A percentile compares a stretch with the other conserved stretches of the same genome.
Conservation (phyloP, 2,888 invertebrate genomes). For the Cylindroiulus punctatus region DNA sequence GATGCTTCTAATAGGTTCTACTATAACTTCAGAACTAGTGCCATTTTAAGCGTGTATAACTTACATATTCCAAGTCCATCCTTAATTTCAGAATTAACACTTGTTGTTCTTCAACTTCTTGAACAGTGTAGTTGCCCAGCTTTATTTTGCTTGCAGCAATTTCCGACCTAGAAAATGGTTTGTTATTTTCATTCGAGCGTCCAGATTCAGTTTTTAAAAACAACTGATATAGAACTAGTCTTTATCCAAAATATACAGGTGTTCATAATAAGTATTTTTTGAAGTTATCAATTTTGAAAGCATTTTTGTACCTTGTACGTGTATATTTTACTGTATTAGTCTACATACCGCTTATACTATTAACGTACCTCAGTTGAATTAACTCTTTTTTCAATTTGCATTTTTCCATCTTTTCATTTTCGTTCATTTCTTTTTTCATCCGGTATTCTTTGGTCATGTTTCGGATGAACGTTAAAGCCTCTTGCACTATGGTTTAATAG, state of each 20-base stretch:
- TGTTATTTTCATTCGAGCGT: neutral
- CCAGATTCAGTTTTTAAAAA: no score
- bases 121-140: neutral
- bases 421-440: neutral
- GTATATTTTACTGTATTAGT: no score
- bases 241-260: no score
- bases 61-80: neutral
- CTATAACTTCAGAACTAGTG: no score
- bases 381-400: slow-evolving; percentile 20
- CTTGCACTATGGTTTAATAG: slow-evolving; percentile 7
- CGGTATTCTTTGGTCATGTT: neutral
- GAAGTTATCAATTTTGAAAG: no score
- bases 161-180: neutral
- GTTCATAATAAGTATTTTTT: no score
- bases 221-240: no score
- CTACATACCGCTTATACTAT: neutral
- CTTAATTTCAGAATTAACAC: neutral
- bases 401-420: neutral
- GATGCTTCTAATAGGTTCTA: no score
- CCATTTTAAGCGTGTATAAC: no score
- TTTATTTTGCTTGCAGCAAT: neutral
- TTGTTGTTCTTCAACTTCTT: neutral
- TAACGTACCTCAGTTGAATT: neutral
- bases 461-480: slow-evolving; percentile 24
- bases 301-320: no score